Evolutionary conservation across 1,140 invertebrate species (phyloP).

Genomic region (Drosophila hydei): DNA sequence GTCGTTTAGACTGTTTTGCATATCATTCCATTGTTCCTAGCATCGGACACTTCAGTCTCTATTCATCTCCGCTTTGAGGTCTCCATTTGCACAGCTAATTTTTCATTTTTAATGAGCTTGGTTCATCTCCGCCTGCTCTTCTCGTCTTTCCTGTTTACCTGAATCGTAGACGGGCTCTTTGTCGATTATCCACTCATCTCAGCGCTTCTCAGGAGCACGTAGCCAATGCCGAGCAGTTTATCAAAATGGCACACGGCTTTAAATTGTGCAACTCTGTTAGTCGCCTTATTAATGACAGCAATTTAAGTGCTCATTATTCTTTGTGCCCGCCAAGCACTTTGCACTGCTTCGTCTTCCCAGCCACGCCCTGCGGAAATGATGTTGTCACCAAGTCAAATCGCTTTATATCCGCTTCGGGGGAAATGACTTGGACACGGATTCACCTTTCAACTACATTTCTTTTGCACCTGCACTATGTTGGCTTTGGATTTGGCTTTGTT

Average conservation of each 20-base stretch:
- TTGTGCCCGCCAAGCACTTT: constrained; percentile 6
- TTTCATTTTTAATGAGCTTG: constrained; percentile 45
- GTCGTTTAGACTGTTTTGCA: constrained; percentile 18
- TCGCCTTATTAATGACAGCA: constrained; percentile 40
- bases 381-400: constrained; percentile 53
- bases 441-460: constrained; percentile 26
- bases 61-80: not conserved
- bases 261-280: constrained; percentile 26
- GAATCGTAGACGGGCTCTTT: not conserved
- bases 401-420: constrained; percentile 44
- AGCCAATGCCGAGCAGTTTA: constrained; percentile 21
- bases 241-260: constrained; percentile 27
- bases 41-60: not conserved
- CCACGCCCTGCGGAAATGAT: constrained; percentile 41
- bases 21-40: not conserved
- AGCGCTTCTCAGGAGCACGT: constrained; percentile 5
- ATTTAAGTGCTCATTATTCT: constrained; percentile 43
- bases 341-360: not conserved
- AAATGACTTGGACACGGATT: constrained; percentile 36
- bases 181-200: constrained; percentile 7
- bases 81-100: constrained; percentile 23
- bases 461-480: constrained; percentile 13
- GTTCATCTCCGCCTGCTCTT: not conserved
- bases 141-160: constrained; percentile 1
- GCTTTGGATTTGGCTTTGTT: constrained; percentile 4